Evolutionary conservation across 2,888 invertebrate species (phyloP).

Genomic region (Diogma glabrata): DNA sequence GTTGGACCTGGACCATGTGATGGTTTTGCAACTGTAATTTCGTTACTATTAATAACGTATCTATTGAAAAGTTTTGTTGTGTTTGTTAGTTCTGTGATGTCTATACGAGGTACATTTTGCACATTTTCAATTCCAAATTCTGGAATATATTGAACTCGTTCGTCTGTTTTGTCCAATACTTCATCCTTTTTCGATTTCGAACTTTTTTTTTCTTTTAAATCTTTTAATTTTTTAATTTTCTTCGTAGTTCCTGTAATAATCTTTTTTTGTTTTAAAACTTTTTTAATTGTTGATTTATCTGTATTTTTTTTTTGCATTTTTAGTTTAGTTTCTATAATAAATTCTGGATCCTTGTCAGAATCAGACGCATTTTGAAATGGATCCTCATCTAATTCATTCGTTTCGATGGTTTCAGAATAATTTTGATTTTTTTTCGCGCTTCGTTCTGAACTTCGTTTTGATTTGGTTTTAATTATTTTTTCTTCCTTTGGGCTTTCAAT

Average conservation of each 20-base stretch:
- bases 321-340: too few relatives aligned
- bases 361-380: constrained; percentile 7
- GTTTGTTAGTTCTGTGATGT: constrained; percentile 9
- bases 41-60: constrained; percentile 19
- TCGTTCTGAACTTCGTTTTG: not conserved
- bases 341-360: constrained; percentile 13
- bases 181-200: constrained; percentile 15
- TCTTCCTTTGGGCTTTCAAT: not conserved
- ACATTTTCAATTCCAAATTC: constrained; percentile 13
- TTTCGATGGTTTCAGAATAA: constrained; percentile 16
- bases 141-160: not conserved
- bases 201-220: constrained; percentile 15
- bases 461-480: not conserved
- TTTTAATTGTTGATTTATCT: not conserved
- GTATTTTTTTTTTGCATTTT: not conserved
- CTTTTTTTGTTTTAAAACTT: not conserved
- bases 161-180: not conserved
- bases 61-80: constrained; percentile 10
- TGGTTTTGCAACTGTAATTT: constrained; percentile 20
- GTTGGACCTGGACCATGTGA: constrained; percentile 14
- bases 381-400: constrained; percentile 17
- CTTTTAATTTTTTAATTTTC: constrained; percentile 2
- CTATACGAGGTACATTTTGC: constrained; percentile 10
- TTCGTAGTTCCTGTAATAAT: not conserved
- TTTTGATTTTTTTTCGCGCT: constrained; percentile 7